Percentiles rank a stretch among this genome's conserved stretches.
Evolutionary conservation across 2,113 vertebrate genomes (phyloP).

Genomic region (Grammomys surdaster): DNA sequence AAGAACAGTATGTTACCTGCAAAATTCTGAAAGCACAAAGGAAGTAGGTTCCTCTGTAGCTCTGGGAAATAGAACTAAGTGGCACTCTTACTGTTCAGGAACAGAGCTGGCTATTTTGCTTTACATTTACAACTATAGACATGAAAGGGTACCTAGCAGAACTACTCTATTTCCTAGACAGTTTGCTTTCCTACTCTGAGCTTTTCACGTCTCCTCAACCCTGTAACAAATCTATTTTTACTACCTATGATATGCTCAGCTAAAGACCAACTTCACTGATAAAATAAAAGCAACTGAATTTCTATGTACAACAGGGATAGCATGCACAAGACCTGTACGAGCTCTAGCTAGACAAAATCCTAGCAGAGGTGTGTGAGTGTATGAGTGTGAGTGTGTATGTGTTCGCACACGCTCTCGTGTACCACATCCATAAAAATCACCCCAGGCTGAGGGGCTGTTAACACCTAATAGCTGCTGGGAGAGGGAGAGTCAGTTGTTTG

Average conservation of each 20-base stretch:
- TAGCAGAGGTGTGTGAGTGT: neutral
- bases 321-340: neutral
- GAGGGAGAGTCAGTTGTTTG: neutral
- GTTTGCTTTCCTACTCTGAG: neutral
- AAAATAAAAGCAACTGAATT: conserved; percentile 4
- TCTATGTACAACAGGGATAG: neutral
- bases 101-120: too few species aligned
- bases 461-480: neutral
- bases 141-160: neutral
- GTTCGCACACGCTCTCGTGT: too few species aligned
- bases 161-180: conserved; percentile 1
- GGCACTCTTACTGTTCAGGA: neutral
- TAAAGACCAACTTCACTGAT: conserved; percentile 26
- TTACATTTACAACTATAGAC: neutral
- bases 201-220: conserved; percentile 5
- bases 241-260: neutral
- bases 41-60: neutral
- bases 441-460: neutral
- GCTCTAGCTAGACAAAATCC: neutral
- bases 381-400: neutral
- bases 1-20: neutral
- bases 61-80: neutral
- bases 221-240: conserved; percentile 38
- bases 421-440: too few species aligned
- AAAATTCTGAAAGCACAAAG: neutral